Conservation (phyloP, 2,113 vertebrate species). For the Ictalurus punctatus region DNA sequence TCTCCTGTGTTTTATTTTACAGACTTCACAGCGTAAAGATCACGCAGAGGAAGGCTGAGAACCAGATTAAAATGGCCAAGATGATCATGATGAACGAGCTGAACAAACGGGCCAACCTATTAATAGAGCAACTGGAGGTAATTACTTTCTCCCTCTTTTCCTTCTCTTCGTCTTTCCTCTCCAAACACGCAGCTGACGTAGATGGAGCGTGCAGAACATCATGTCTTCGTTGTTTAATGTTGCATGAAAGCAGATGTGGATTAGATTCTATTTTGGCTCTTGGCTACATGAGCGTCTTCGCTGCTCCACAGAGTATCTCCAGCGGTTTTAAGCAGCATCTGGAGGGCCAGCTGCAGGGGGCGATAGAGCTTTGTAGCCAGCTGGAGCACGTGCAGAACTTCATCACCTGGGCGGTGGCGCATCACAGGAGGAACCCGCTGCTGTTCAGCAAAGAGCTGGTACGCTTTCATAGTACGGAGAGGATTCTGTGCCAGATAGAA, state of each 20-base stretch:
- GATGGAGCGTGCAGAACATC: slow-evolving; percentile 33
- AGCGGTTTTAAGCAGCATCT: slow-evolving; percentile 85
- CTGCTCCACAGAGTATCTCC: slow-evolving; percentile 80
- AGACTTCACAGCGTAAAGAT: slow-evolving; percentile 93
- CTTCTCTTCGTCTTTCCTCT: slow-evolving; percentile 37
- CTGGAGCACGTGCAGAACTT: slow-evolving; percentile 96
- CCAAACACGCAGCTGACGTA: slow-evolving; percentile 59
- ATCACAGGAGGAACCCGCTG: slow-evolving; percentile 86
- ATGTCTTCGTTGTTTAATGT: slow-evolving; percentile 54
- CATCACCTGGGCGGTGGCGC: slow-evolving; percentile 90
- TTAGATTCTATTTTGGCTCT: slow-evolving; percentile 30
- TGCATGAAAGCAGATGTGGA: slow-evolving; percentile 56
- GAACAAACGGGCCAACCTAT: slow-evolving; percentile 91
- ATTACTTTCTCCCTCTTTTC: slow-evolving; percentile 57
- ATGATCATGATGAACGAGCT: slow-evolving; percentile 97
- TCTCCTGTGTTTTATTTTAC: slow-evolving; percentile 34
- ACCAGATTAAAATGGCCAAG: slow-evolving; percentile 98
- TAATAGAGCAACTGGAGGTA: slow-evolving; percentile 97
- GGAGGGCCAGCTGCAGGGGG: slow-evolving; percentile 89
- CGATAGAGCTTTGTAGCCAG: slow-evolving; percentile 87
- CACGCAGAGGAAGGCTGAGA: slow-evolving; percentile 91
- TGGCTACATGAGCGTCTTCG: slow-evolving; percentile 6
- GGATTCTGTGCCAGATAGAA: neutral
- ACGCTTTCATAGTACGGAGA: slow-evolving; percentile 39
- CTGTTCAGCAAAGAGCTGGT: slow-evolving; percentile 98